Percentiles rank a stretch among this genome's conserved stretches.
Evolutionary conservation across 1,140 invertebrate species (phyloP).

Genomic region (Chrysomallon squamiferum): DNA sequence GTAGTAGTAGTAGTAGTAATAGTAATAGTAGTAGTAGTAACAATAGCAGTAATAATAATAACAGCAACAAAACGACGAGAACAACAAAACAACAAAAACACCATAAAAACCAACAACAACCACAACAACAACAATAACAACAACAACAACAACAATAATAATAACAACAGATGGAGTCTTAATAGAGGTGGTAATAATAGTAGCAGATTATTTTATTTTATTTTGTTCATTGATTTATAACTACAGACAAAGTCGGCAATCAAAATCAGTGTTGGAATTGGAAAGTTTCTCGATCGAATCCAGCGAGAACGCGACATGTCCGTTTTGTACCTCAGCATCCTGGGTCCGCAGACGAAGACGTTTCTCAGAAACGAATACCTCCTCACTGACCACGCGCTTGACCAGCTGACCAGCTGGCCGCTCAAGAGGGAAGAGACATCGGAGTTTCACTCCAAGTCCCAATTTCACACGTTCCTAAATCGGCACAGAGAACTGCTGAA

Average conservation of each 20-base stretch:
- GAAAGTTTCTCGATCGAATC: conserved; percentile 40
- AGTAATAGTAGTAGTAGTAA: too few relatives aligned
- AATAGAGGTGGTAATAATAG: too few relatives aligned
- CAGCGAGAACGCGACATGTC: conserved; percentile 51
- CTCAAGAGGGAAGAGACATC: conserved; percentile 20
- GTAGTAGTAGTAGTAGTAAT: too few relatives aligned
- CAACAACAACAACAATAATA: too few relatives aligned
- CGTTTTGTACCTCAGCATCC: conserved; percentile 43
- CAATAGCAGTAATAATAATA: too few relatives aligned
- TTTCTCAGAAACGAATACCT: conserved; percentile 47
- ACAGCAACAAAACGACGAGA: too few relatives aligned
- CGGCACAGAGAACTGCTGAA: conserved; percentile 29
- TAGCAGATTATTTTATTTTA: too few relatives aligned
- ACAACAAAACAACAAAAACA: too few relatives aligned
- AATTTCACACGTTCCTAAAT: conserved; percentile 29
- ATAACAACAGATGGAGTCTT: too few relatives aligned
- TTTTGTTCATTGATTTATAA: too few relatives aligned
- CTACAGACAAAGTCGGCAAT: conserved; percentile 19
- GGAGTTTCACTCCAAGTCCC: conserved; percentile 31
- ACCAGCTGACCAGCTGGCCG: conserved; percentile 42
- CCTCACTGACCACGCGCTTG: conserved; percentile 36
- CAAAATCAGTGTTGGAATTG: conserved; percentile 33
- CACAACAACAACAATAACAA: too few relatives aligned
- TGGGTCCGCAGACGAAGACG: conserved; percentile 48
- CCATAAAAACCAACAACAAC: too few relatives aligned